Evolutionary conservation across 2,888 invertebrate genomes (phyloP), one percentile per base, ranked within the genome.

Genomic region (Protonemura montana): DNA sequence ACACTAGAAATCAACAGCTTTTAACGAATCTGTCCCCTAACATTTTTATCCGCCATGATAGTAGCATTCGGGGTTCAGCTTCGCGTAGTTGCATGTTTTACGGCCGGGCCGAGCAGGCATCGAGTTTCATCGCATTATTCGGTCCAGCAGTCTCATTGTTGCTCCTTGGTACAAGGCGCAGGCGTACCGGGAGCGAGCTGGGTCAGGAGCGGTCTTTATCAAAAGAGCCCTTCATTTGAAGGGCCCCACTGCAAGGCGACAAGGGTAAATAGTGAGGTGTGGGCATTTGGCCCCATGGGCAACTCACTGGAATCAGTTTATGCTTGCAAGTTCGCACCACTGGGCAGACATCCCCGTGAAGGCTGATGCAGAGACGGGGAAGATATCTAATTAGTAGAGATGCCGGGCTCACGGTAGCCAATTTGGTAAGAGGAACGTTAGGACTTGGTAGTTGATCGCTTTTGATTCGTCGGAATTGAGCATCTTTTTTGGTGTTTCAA

Each of bases 181-280:
- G 26, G 76, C 84, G 76, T 10, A 42, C 82, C 27, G 26, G 26
- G 21, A 26, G 82, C 16, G n/a, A n/a, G 29, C 81, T 29, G 28
- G 29, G 30, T 10, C 27, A 7, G 81, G 10, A 10, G 59, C 16
- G 59, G 59, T 59, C 7, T 59, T 59, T 59, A 13, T 59, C 59
- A 59, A 59, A 59, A 59, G 59, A 59, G 59, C 21, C 59, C 59
- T 59, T 59, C 59, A 59, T 59, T 59, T 59, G 6, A 21, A 59
- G 59, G 21, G 59, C 59, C 59, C 59, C 59, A 59, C 59, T 59
- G 59, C 21, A 59, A 1, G 59, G 59, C n/a, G 41, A 28, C 78
- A 13, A 78, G 82, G 82, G 82, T 82, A 82, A 82, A 82, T 82
- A 82, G n/a, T 29, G 82, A 82, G 82, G 82, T 82, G 82, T 82